These are phyloP conservation scores for Pelobates cultripes DNA, from an alignment of 2,797 vertebrate genomes.

Conservation along the genomic window DNA sequence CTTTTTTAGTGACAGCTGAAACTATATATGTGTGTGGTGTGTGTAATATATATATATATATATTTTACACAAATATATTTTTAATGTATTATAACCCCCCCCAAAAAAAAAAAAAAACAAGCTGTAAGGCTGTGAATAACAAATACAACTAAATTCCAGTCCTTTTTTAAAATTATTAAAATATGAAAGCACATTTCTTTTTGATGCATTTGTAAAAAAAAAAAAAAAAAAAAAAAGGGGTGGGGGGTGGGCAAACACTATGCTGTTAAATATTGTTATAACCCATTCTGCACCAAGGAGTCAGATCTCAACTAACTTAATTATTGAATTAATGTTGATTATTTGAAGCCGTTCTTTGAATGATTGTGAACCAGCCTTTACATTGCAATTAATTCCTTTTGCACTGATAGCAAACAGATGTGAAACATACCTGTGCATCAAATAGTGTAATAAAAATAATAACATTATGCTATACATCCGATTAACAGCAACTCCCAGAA, in stretches of 20 bases:
- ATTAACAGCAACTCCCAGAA: conserved; percentile 82
- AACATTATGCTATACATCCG: conserved; percentile 77
- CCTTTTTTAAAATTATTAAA: no score
- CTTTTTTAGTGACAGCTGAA: conserved; percentile 72
- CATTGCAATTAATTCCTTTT: conserved; percentile 10
- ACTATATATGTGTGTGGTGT: background rate
- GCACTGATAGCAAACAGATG: conserved; percentile 74
- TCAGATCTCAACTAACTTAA: background rate
- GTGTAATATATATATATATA: no score
- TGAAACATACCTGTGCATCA: conserved; percentile 73
- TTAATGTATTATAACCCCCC: background rate
- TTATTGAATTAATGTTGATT: conserved; percentile 36
- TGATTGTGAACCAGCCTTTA: background rate
- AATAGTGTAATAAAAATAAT: conserved; percentile 76
- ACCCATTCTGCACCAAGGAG: background rate
- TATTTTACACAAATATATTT: background rate
- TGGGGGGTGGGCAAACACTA: no score
- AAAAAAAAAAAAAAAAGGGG: no score
- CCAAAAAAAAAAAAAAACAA: background rate
- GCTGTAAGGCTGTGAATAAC: conserved; percentile 78
- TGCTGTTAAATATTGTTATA: background rate
- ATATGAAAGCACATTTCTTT: no score
- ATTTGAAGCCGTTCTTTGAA: background rate
- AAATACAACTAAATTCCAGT: conserved; percentile 65
- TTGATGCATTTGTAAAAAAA: no score